Evolutionary conservation across 2,113 vertebrate species (phyloP).

Genomic region (Apus apus): DNA sequence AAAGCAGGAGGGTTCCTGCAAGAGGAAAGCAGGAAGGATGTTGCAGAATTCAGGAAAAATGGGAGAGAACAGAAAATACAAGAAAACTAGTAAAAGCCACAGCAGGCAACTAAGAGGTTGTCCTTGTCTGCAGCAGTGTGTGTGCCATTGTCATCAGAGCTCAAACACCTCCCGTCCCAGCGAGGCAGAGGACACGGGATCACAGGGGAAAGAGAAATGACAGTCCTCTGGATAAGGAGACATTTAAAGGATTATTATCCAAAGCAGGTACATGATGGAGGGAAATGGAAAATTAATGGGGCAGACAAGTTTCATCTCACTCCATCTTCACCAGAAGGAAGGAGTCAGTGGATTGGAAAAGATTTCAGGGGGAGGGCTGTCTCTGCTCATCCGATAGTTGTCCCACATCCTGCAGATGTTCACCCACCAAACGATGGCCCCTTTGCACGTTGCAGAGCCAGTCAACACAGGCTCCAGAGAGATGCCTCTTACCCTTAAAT

Average conservation of each 20-base stretch:
- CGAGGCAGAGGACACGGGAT: not conserved
- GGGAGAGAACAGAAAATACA: not conserved
- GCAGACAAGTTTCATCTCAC: not conserved
- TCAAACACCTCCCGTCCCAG: constrained; percentile 21
- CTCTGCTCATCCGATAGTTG: not conserved
- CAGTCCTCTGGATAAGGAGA: not conserved
- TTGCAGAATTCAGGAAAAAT: not conserved
- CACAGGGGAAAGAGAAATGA: not conserved
- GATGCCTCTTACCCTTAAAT: not conserved
- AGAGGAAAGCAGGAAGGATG: not conserved
- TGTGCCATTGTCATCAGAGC: not conserved
- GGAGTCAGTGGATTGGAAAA: not conserved
- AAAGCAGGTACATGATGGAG: not conserved
- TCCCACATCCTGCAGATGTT: not conserved
- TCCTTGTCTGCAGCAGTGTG: not conserved
- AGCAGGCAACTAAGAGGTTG: constrained; percentile 19
- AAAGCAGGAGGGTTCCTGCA: not conserved
- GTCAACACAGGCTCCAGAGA: not conserved
- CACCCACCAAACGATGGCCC: not conserved
- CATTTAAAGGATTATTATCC: constrained; percentile 22
- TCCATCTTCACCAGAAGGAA: not conserved
- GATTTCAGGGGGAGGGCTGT: not conserved
- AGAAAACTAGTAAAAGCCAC: not conserved
- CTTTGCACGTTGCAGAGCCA: not conserved
- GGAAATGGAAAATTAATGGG: constrained; percentile 40